These are phyloP conservation scores for Aspidapion aeneum DNA, from an alignment of 2,888 invertebrate genomes.

Conservation along the genomic window DNA sequence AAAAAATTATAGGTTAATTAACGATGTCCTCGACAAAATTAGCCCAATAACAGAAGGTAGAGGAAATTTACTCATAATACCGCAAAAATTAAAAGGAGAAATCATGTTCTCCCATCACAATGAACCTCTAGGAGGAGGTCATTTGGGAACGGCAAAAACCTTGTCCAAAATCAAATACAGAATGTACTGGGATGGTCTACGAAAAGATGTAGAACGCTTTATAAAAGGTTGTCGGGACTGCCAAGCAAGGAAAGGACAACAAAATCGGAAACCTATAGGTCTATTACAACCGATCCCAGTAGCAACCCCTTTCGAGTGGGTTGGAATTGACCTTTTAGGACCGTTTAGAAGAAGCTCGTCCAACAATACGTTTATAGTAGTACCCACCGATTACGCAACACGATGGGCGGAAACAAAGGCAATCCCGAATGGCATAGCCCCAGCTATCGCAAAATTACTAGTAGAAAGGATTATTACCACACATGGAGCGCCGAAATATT, in stretches of 20 bases:
- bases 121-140: constrained; percentile 23
- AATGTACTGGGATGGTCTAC: constrained; percentile 25
- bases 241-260: constrained; percentile 24
- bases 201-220: constrained; percentile 20
- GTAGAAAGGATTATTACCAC: constrained; percentile 23
- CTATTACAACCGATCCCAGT: constrained; percentile 25
- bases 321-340: constrained; percentile 26
- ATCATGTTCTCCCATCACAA: constrained; percentile 25
- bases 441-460: constrained; percentile 25
- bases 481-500: constrained; percentile 12
- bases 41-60: constrained; percentile 12
- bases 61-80: constrained; percentile 26
- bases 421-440: constrained; percentile 25
- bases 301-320: constrained; percentile 15
- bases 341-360: constrained; percentile 25
- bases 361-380: constrained; percentile 29
- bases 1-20: constrained; percentile 20
- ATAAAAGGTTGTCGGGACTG: constrained; percentile 25
- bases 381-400: constrained; percentile 33
- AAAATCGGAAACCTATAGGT: too few relatives aligned
- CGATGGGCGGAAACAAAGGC: constrained; percentile 27
- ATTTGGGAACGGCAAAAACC: constrained; percentile 26
- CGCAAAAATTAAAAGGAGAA: constrained; percentile 19
- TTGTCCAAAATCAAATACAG: constrained; percentile 23
- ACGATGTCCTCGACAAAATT: constrained; percentile 23